Conservation (phyloP, 2,797 vertebrate genomes). For the Pangasius sanitwongsei region DNA sequence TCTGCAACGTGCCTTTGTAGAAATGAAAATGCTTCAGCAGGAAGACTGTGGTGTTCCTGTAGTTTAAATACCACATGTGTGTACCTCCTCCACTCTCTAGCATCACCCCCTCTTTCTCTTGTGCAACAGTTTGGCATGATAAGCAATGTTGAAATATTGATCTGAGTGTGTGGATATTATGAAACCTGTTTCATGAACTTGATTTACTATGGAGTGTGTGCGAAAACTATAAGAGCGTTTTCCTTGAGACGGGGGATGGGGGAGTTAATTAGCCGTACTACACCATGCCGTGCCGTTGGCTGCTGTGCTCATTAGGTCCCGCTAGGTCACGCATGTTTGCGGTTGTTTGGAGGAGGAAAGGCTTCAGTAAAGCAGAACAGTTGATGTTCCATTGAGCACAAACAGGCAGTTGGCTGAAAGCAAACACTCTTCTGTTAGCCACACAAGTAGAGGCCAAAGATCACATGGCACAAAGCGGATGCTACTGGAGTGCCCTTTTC, state of each 20-base stretch:
- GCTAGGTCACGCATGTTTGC: background rate
- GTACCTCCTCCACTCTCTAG: slow-evolving; percentile 5
- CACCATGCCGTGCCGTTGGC: background rate
- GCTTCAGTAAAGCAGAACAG: slow-evolving; percentile 30
- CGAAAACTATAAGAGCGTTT: slow-evolving; percentile 15
- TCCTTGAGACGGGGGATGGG: background rate
- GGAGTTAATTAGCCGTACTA: slow-evolving; percentile 28
- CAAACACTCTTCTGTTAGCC: slow-evolving; percentile 32
- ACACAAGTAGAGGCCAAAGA: slow-evolving; percentile 48
- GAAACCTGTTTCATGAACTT: slow-evolving; percentile 34
- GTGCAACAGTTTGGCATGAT: slow-evolving; percentile 46
- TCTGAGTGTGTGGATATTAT: slow-evolving; percentile 23
- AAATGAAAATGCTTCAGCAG: slow-evolving; percentile 31
- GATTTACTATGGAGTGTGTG: slow-evolving; percentile 35
- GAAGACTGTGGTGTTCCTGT: background rate
- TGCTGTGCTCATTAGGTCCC: background rate
- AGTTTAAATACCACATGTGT: background rate
- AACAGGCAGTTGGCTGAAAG: slow-evolving; percentile 33
- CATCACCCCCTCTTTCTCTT: slow-evolving; percentile 40
- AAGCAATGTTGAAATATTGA: slow-evolving; percentile 45
- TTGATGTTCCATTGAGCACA: slow-evolving; percentile 33
- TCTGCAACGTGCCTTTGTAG: slow-evolving; percentile 21
- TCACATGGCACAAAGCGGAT: slow-evolving; percentile 26
- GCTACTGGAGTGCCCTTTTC: slow-evolving; percentile 9
- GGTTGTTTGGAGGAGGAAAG: slow-evolving; percentile 22